Percentiles rank a stretch among this genome's conserved stretches.
Evolutionary conservation across 2,797 vertebrate genomes (phyloP).

Genomic region (Cheirogaleus major): DNA sequence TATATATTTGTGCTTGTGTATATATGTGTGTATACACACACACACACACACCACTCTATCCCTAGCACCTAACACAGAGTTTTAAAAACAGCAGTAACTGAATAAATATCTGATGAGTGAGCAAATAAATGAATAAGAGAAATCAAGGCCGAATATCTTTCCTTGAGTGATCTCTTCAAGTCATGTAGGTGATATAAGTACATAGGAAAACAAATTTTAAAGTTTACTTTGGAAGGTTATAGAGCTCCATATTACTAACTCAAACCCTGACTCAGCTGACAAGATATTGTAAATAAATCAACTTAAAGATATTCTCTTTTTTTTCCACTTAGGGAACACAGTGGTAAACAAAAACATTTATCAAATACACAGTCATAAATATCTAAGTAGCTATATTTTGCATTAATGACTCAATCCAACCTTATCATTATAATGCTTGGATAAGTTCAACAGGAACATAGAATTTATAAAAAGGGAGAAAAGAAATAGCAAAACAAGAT

Average conservation of each 20-base stretch:
- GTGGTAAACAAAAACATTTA: conserved; percentile 7
- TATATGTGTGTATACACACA: not conserved
- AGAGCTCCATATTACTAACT: not conserved
- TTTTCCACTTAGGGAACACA: not conserved
- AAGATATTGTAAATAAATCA: conserved; percentile 57
- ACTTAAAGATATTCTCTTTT: not conserved
- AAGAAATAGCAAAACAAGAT: not conserved
- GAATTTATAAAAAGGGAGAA: conserved; percentile 38
- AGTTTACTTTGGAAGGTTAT: not conserved
- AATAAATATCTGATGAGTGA: not conserved
- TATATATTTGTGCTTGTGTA: not conserved
- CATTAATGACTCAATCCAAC: not conserved
- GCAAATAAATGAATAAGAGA: not conserved
- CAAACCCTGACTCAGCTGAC: conserved; percentile 25
- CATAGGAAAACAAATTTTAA: not conserved
- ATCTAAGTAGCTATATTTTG: not conserved
- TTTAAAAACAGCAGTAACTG: not conserved
- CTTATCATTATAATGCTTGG: not conserved
- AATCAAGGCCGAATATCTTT: not conserved
- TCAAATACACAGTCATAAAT: not conserved
- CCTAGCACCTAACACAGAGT: not conserved
- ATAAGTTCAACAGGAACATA: not conserved
- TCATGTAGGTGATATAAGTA: not conserved
- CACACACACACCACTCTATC: accelerated
- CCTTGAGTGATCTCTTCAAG: not conserved